Conservation (phyloP, 2,888 invertebrate genomes). For the Diplazon laetatorius region DNA sequence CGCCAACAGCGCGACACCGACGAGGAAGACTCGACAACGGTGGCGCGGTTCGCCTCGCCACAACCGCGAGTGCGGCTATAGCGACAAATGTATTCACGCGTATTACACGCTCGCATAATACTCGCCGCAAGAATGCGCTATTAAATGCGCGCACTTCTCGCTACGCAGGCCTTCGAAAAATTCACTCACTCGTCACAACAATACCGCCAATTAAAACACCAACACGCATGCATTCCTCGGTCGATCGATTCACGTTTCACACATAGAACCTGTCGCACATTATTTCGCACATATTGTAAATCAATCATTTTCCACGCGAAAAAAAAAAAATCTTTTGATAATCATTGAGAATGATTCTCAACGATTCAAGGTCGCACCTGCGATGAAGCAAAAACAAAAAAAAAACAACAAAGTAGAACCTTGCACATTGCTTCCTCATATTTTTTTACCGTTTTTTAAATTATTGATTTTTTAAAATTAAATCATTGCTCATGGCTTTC, state of each 20-base stretch:
- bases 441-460: too few relatives aligned
- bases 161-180: slow-evolving; percentile 48
- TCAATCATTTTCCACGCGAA: slow-evolving; percentile 36
- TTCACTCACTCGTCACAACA: slow-evolving; percentile 10
- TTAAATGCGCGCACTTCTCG: slow-evolving; percentile 47
- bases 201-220: slow-evolving; percentile 36
- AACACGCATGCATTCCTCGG: slow-evolving; percentile 55
- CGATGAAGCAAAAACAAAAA: too few relatives aligned
- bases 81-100: slow-evolving; percentile 58
- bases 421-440: too few relatives aligned
- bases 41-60: neutral
- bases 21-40: slow-evolving; percentile 12
- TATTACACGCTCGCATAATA: slow-evolving; percentile 34
- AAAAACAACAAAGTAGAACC: too few relatives aligned
- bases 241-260: slow-evolving; percentile 43
- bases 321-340: slow-evolving; percentile 40
- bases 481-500: too few relatives aligned
- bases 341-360: slow-evolving; percentile 25
- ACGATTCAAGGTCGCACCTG: slow-evolving; percentile 34
- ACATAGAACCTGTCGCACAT: slow-evolving; percentile 36
- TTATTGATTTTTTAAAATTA: too few relatives aligned
- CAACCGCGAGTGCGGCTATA: slow-evolving; percentile 19
- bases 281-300: slow-evolving; percentile 49
- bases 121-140: slow-evolving; percentile 41
- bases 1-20: neutral